phyloP scores from a whole-genome alignment of 2,797 vertebrate genomes.

The Allobates femoralis region DNA sequence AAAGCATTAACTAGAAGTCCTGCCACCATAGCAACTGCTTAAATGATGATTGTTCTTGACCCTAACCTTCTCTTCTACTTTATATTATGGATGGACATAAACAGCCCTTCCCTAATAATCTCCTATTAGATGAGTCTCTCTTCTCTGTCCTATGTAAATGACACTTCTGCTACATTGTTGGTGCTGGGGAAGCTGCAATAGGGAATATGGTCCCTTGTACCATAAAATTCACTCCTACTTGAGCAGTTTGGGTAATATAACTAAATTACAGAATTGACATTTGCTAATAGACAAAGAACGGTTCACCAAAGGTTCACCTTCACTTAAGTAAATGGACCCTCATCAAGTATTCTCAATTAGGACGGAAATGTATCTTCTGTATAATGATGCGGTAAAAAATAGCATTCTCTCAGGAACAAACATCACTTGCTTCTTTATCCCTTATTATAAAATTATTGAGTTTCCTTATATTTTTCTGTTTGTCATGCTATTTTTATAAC shows the following conservation, averaged over 20 bases:
- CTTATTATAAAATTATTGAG: not conserved
- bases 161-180: not conserved
- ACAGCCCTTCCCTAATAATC: not conserved
- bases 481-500: not conserved
- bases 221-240: not conserved
- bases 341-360: not conserved
- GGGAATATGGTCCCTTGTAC: not conserved
- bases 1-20: constrained; percentile 7
- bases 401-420: not conserved
- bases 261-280: not conserved
- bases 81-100: not conserved
- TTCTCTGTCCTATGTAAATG: not conserved
- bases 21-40: not conserved
- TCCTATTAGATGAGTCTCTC: not conserved
- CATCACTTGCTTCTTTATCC: not conserved
- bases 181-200: not conserved
- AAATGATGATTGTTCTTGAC: constrained; percentile 1
- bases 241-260: not conserved
- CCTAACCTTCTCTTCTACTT: not conserved
- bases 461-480: not conserved
- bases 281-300: not conserved
- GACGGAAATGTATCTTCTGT: not conserved
- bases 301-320: not conserved
- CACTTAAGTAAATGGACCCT: not conserved
- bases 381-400: not conserved